Conservation (phyloP, 2,113 vertebrate species). For the Dicentrarchus labrax region DNA sequence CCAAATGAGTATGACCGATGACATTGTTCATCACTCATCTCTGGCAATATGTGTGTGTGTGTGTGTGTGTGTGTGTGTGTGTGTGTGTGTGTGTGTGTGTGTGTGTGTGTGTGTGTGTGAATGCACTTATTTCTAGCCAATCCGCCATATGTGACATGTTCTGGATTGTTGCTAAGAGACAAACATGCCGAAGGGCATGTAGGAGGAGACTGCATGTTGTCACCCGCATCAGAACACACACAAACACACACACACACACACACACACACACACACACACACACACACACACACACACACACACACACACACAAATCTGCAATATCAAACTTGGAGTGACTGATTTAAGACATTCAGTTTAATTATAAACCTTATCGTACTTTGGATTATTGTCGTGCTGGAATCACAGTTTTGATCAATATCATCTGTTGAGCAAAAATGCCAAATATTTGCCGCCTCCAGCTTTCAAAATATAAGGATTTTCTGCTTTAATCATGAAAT, state of each 20-base stretch:
- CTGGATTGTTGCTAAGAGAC: slow-evolving; percentile 74
- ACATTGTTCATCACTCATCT: slow-evolving; percentile 63
- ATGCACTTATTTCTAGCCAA: slow-evolving; percentile 20
- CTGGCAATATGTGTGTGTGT: slow-evolving; percentile 1
- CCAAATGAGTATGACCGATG: slow-evolving; percentile 58
- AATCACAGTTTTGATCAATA: neutral
- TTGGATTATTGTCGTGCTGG: neutral
- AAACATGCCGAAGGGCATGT: slow-evolving; percentile 50
- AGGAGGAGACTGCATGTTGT: slow-evolving; percentile 25
- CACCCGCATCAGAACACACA: slow-evolving; percentile 31
- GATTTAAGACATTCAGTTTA: neutral
- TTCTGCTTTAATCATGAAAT: neutral
- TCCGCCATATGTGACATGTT: slow-evolving; percentile 51
- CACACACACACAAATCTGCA: too few relatives aligned
- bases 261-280: neutral
- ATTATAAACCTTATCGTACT: neutral
- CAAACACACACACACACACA: slow-evolving; percentile 11
- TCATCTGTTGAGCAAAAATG: neutral
- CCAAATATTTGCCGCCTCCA: neutral
- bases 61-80: slow-evolving; percentile 19
- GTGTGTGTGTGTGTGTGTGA: slow-evolving; percentile 13
- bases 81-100: slow-evolving; percentile 14
- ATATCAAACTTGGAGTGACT: neutral
- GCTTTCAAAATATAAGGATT: neutral
- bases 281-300: too few relatives aligned